Evolutionary conservation across 2,797 vertebrate species (phyloP).

Genomic region (Lagocephalus sceleratus): DNA sequence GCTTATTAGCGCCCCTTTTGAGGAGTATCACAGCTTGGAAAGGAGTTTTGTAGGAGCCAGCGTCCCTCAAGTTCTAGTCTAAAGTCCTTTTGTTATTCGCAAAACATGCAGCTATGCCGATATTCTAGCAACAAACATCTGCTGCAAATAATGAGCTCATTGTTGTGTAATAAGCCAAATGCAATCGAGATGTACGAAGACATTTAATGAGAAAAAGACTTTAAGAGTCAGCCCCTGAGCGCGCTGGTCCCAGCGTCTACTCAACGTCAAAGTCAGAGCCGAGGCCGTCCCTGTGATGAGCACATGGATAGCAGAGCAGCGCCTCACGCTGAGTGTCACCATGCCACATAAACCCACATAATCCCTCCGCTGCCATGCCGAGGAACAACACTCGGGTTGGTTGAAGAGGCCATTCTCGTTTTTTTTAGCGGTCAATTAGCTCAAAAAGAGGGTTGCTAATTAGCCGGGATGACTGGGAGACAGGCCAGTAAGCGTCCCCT

Average conservation of each 20-base stretch:
- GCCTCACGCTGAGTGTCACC: conserved; percentile 57
- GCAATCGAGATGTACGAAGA: background rate
- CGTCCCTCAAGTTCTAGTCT: conserved; percentile 10
- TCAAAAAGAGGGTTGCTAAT: conserved; percentile 69
- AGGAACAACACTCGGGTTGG: conserved; percentile 63
- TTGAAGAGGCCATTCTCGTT: conserved; percentile 75
- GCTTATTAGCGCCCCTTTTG: too few relatives aligned
- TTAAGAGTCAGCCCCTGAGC: conserved; percentile 11
- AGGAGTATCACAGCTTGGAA: too few relatives aligned
- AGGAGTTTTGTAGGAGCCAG: too few relatives aligned
- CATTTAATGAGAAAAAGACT: conserved; percentile 14
- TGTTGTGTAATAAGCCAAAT: conserved; percentile 3
- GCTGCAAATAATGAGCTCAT: conserved; percentile 15
- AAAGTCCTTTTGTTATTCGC: conserved; percentile 16
- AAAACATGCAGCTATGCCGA: conserved; percentile 24
- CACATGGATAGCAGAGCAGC: conserved; percentile 59
- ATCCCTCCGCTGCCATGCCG: conserved; percentile 64
- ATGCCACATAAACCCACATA: conserved; percentile 66
- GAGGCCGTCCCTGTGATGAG: conserved; percentile 39
- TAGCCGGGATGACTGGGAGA: conserved; percentile 70
- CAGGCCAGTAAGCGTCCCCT: conserved; percentile 65
- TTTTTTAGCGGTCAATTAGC: conserved; percentile 75
- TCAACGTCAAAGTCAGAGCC: conserved; percentile 39
- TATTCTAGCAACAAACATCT: conserved; percentile 11
- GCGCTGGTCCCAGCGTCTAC: conserved; percentile 12